These are phyloP conservation scores for Rotaria sp. DNA, from an alignment of 2,888 invertebrate species.

Conservation along the genomic window DNA sequence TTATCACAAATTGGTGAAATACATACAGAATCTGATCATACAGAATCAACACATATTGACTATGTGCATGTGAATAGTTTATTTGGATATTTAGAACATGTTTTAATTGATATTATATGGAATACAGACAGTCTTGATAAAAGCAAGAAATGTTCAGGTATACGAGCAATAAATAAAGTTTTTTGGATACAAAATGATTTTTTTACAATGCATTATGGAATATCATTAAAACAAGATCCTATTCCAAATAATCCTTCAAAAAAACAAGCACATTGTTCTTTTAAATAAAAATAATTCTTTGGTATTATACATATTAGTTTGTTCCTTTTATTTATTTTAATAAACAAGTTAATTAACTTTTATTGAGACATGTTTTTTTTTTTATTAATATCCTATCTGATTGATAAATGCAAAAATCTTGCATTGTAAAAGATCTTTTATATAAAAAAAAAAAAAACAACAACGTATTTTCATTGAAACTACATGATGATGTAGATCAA, in stretches of 20 bases:
- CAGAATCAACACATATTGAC: neutral
- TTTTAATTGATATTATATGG: neutral
- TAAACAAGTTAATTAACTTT: too few species aligned
- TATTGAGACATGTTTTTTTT: too few species aligned
- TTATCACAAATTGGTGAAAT: constrained; percentile 19
- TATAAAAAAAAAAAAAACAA: too few species aligned
- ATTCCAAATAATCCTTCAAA: neutral
- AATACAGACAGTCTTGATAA: neutral
- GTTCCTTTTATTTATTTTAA: too few species aligned
- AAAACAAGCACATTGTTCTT: neutral
- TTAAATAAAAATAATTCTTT: neutral
- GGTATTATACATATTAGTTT: neutral
- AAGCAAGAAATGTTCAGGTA: neutral
- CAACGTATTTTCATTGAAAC: too few species aligned
- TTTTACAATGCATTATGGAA: neutral
- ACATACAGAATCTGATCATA: neutral
- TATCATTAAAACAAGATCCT: neutral
- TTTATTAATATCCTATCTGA: too few species aligned
- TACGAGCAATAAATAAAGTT: neutral
- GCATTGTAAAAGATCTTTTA: too few species aligned
- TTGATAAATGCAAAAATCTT: too few species aligned
- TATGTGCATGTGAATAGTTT: neutral
- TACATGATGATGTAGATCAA: too few species aligned
- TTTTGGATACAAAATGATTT: neutral
- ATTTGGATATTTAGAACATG: neutral